Base-by-base conservation (phyloP, 1,140 invertebrate species). In the Acromyrmex heyeri region DNA sequence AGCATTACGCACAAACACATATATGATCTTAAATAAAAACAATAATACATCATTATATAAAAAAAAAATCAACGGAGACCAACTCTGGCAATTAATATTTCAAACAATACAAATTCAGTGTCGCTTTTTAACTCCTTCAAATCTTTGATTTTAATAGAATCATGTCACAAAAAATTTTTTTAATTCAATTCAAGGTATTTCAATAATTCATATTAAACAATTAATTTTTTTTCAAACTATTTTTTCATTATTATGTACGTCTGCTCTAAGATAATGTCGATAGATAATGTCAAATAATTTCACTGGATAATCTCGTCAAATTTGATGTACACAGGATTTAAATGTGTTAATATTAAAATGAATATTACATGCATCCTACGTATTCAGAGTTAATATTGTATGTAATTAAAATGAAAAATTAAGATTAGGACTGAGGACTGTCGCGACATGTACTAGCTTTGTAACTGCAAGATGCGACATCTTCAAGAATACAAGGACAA, bases 401-500 rank as follows among this genome's bases (percentile, higher is more conserved):
- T 44, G 53, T 72, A 86, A 89, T 76, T 88, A 79, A 70, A 27
- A 44, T 10, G 57, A 27, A 55, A 62, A 61, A 34, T 48, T 59
- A 59, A 70, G 34, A 73, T 64, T n/a, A 30, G 30, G 5, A 57
- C n/a, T 57, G 34, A 57, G 70, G 16, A 65, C 72, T 48, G 50
- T 38, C 27, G 44, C 14, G 30, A 62, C 73, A 16, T 48, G 79
- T 57, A 59, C 57, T 65, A 24, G 12, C 53, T 55, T 57, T 59
- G 76, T 62, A 76, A 53, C 73, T 82, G 55, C 76, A 69, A 61
- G 73, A 65, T 64, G 59, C 48, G 65, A 59, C 30, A 48, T 77
- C 61, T 61, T 85, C 61, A 24, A 85, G 8, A 30, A 77, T 55
- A 75, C 82, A 34, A 57, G 83, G 77, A 64, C 57, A 76, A 81